Percentiles rank a stretch among this genome's conserved stretches.
Conservation (phyloP, 2,113 vertebrate genomes). For the Eleginops maclovinus region DNA sequence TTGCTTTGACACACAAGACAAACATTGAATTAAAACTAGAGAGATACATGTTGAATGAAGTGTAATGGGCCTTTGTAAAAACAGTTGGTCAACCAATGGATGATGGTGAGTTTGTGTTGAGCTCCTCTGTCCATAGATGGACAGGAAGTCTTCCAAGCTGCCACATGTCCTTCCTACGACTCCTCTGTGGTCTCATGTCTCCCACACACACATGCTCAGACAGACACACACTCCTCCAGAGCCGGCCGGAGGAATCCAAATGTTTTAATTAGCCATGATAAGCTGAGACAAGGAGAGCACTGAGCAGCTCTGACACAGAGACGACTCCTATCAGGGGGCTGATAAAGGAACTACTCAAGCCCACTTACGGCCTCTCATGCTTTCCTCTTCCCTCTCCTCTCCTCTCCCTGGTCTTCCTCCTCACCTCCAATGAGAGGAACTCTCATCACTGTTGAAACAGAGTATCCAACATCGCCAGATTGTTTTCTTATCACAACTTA, state of each 20-base stretch:
- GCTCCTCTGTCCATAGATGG: slow-evolving; percentile 78
- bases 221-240: slow-evolving; percentile 70
- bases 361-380: slow-evolving; percentile 81
- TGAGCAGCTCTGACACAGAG: slow-evolving; percentile 70
- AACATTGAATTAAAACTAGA: background rate
- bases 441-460: slow-evolving; percentile 2
- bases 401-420: slow-evolving; percentile 40
- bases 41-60: background rate
- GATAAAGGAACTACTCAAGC: slow-evolving; percentile 78
- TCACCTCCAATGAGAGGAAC: slow-evolving; percentile 43
- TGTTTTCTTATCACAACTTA: slow-evolving; percentile 4
- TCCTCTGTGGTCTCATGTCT: slow-evolving; percentile 73
- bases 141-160: slow-evolving; percentile 74
- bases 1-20: too few species aligned
- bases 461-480: background rate
- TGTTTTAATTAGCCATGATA: slow-evolving; percentile 86
- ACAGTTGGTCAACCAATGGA: slow-evolving; percentile 31
- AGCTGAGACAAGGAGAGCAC: slow-evolving; percentile 81
- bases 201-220: slow-evolving; percentile 71
- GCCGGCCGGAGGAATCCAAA: slow-evolving; percentile 79
- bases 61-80: slow-evolving; percentile 43
- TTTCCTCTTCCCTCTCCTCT: slow-evolving; percentile 47
- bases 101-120: slow-evolving; percentile 52
- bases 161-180: slow-evolving; percentile 74
- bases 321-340: slow-evolving; percentile 73